Evolutionary conservation across 2,113 vertebrate species (phyloP), one percentile per base, ranked within the genome.

Genomic region (Corvus hawaiiensis): DNA sequence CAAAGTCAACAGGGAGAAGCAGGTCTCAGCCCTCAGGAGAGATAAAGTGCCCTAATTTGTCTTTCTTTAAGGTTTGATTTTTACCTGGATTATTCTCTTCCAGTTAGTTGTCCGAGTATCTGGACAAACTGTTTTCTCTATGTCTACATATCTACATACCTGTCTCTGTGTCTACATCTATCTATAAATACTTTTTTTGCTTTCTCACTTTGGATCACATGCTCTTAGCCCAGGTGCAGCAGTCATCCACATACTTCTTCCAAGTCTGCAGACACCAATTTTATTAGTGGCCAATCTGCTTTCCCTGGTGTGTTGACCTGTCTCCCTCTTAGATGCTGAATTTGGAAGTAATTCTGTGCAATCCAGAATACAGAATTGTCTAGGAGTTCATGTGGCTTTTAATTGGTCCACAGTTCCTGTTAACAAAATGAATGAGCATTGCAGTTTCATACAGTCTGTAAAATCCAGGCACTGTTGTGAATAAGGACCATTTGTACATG

Each of bases 61-160:
- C 27, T 62, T 64, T 81, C 17, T 44, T 84, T 72, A 16, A 51
- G 10, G 5, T 68, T 83, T 90, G 23, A 16, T 26, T 88, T 71
- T 85, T n/a, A 12, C 26, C 32, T 33, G 30, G 26, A n/a, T 64
- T 83, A 30, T 51, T 72, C 6, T 86, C 7, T 51, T 90, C 32
- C 41, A 51, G 8, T 19, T 58, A 35, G 13, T 22, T 66, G 19
- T 49, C 33, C 0, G 0, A 75, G 24, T 17, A 15, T 35, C 51
- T 1, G 5, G 26, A 55, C 7, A 58, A 71, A 54, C 32, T 23
- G 1, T 59, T 85, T 85, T 59, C 13, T 64, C 30, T n/a, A 3
- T 37, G 37, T 39, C 51, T 52, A 9, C 19, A 11, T 33, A 12
- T 15, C 13, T 71, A 19, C 33, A 4, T n/a, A 18, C 9, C 6